phyloP scores from a whole-genome alignment of 2,113 vertebrate species.

The Ceyx margarethae region DNA sequence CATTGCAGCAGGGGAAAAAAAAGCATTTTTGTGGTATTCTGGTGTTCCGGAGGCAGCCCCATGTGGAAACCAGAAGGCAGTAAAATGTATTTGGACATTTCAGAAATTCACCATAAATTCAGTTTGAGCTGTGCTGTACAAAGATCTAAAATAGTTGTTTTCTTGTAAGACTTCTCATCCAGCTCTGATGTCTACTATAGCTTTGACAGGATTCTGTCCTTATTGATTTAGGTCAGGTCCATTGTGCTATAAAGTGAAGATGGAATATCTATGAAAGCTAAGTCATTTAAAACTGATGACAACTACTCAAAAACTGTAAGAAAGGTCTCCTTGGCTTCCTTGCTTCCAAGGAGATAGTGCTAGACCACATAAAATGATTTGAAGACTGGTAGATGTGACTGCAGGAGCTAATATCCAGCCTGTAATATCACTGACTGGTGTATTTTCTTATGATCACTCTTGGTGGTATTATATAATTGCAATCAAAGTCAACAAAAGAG shows the following conservation, averaged over 20 bases:
- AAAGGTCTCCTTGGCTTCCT: not conserved
- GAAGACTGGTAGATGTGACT: not conserved
- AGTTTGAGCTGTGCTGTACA: not conserved
- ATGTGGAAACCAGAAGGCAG: constrained; percentile 22
- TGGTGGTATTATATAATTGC: not conserved
- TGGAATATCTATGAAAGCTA: not conserved
- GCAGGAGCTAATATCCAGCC: not conserved
- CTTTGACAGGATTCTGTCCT: not conserved
- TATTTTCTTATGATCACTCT: not conserved
- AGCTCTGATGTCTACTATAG: not conserved
- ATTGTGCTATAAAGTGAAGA: not conserved
- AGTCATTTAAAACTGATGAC: not conserved
- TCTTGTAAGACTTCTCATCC: not conserved
- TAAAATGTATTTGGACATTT: constrained; percentile 20
- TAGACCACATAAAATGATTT: not conserved
- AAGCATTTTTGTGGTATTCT: constrained; percentile 41
- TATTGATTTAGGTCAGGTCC: not conserved
- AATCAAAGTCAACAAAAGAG: not conserved
- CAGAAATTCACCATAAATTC: constrained; percentile 8
- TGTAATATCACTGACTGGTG: not conserved
- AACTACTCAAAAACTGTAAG: not conserved
- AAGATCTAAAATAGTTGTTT: not conserved
- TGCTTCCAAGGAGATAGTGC: not conserved
- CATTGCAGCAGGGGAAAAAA: not conserved
- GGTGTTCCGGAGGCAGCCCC: not conserved